phyloP scores from a whole-genome alignment of 2,888 invertebrate genomes.

The Pardosa pseudoannulata region DNA sequence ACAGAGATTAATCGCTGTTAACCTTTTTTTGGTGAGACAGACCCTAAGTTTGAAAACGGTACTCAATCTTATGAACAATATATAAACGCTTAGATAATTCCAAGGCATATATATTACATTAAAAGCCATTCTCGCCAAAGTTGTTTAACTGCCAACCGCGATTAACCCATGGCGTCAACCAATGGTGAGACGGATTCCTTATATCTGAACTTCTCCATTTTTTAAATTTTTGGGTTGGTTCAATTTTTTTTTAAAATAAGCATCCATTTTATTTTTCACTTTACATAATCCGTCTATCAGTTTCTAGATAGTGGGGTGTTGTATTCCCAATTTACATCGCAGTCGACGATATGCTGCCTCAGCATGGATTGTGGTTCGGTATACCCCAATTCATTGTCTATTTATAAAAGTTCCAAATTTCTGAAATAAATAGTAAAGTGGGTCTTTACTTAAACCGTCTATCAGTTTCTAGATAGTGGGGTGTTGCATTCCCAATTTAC shows the following conservation, averaged over 20 bases:
- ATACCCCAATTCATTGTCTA: constrained; percentile 15
- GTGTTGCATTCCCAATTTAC: constrained; percentile 38
- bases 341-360: constrained; percentile 48
- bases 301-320: constrained; percentile 42
- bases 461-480: constrained; percentile 47
- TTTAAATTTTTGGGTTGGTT: constrained; percentile 1
- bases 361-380: constrained; percentile 45
- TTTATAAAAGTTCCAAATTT: constrained; percentile 24
- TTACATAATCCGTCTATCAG: constrained; percentile 36
- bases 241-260: constrained; percentile 5
- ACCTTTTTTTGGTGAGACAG: too few species aligned
- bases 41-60: too few species aligned
- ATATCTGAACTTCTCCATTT: neutral
- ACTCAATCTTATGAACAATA: too few species aligned
- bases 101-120: too few species aligned
- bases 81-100: too few species aligned
- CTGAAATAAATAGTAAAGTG: neutral
- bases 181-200: too few species aligned
- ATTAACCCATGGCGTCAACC: too few species aligned
- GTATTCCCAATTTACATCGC: constrained; percentile 30
- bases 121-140: too few species aligned
- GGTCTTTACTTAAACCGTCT: constrained; percentile 26
- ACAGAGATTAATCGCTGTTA: too few species aligned
- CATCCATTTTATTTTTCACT: constrained; percentile 37
- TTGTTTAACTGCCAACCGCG: too few species aligned